Evolutionary conservation across 2,113 vertebrate species (phyloP), one percentile per base, ranked within the genome.

Genomic region (Onychorhynchus coronatus): DNA sequence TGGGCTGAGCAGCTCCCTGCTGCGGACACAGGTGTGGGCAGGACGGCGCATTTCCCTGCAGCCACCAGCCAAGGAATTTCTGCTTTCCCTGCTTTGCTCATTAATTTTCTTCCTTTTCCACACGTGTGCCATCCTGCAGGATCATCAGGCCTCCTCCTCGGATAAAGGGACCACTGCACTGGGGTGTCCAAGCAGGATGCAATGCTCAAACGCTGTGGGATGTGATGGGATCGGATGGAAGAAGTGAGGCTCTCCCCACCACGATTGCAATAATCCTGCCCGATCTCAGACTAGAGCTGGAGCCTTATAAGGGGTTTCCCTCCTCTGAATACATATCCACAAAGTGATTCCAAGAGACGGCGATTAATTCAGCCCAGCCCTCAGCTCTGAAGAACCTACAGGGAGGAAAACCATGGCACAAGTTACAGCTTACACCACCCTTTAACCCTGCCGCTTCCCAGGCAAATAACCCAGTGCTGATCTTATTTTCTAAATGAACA

Each of bases 201-300:
- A 49, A 27, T 42, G 37, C 21, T 8, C 0, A 3, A 11, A 27
- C 0, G 0, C 11, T 35, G 53, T 2, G 1, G 71, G 71, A 47
- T 58, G 28, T 30, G 4, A 35, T 12, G 12, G 35, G 8, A 46
- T 23, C 15, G 28, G 0, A 68, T n/a, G 23, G 66, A 8, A 12
- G 37, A 33, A 67, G 23, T 0, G 0, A 33, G 30, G 28, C 22
- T 27, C 17, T 59, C 42, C 21, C 62, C 2, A 5, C 13, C 4
- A 4, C 39, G 20, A 62, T 3, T 13, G 27, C 4, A 7, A 47
- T 2, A 61, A 35, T 56, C 33, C 75, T 25, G 41, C 52, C 35
- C 2, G 8, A 35, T 17, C 19, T 56, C 37, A 16, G 22, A 46
- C 18, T 0, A 1, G 14, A 85, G 21, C 24, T 10, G 12, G 8